Base-by-base conservation (phyloP, 1,140 invertebrate species). In the Aphaenogaster ashmeadi region DNA sequence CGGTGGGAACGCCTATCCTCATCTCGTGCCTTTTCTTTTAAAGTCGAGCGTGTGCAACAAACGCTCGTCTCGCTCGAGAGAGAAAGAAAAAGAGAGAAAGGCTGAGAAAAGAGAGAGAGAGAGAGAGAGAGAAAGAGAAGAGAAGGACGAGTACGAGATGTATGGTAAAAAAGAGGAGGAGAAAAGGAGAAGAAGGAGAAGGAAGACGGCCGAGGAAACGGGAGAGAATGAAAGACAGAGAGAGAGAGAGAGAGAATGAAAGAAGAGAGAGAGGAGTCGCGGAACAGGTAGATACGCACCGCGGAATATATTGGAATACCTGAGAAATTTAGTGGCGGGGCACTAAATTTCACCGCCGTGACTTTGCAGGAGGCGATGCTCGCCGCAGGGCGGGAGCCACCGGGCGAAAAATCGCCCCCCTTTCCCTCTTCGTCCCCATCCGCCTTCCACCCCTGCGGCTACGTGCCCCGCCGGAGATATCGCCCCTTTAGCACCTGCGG, bases 11-110 rank as follows among this genome's bases (percentile, higher is more conserved):
- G 94, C 94, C 95, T 93, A 94, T 94, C 93, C 92, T 94, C 94
- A 95, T 94, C 93, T 95, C 94, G 93, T 95, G 93, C 94, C 95
- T 95, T 95, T 95, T 95, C 94, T 95, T 95, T 95, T 94, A 95
- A 91, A 95, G 94, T 95, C 94, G 92, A 94, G 93, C 94, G 94
- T 91, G 91, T 91, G 89, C 90, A 91, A 91, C 90, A 89, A 91
- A 91, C 92, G 92, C 91, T 91, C 92, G 93, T 92, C 87, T 91
- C 84, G 60, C 66, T 77, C 52, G 81, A 41, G 47, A 52, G 47
- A 84, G 62, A 44, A 9, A 62, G 67, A 71, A 64, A 75, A 74
- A 78, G 71, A 67, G 83, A 86, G 60, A 62, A 56, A 58, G 33
- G 27, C 54, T 41, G 13, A 33, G 44, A 87, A n/a, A 44, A 27